phyloP scores from a whole-genome alignment of 2,797 vertebrate species.

The Spea hammondii region DNA sequence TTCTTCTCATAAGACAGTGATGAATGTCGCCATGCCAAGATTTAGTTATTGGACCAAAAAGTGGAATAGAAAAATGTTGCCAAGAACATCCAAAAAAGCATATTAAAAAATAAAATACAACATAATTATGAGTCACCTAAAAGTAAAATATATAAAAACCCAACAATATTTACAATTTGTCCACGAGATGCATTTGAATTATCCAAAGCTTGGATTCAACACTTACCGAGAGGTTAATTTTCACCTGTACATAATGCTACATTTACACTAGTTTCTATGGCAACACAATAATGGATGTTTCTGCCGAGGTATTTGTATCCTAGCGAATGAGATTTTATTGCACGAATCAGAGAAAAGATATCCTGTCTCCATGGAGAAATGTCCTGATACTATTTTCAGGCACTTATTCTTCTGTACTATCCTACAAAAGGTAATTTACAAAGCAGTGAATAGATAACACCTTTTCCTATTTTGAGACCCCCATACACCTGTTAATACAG shows the following conservation, averaged over 20 bases:
- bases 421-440: conserved; percentile 18
- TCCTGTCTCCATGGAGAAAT: conserved; percentile 41
- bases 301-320: conserved; percentile 23
- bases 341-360: conserved; percentile 35
- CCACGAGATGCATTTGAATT: conserved; percentile 3
- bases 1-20: too few species aligned
- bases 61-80: too few species aligned
- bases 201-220: conserved; percentile 12
- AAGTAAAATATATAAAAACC: conserved; percentile 2
- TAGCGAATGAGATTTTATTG: conserved; percentile 42
- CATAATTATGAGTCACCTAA: too few species aligned
- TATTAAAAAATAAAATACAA: too few species aligned
- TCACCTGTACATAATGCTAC: conserved; percentile 30
- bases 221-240: conserved; percentile 19
- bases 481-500: too few species aligned
- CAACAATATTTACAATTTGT: background rate
- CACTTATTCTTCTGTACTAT: conserved; percentile 19
- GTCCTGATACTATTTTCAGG: conserved; percentile 9
- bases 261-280: conserved; percentile 47
- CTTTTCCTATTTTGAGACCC: background rate
- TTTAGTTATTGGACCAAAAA: too few species aligned
- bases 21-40: too few species aligned
- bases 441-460: background rate
- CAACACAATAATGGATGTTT: conserved; percentile 17
- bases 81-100: too few species aligned